Conservation (phyloP, 1,140 invertebrate genomes). For the Trialeurodes vaporariorum region DNA sequence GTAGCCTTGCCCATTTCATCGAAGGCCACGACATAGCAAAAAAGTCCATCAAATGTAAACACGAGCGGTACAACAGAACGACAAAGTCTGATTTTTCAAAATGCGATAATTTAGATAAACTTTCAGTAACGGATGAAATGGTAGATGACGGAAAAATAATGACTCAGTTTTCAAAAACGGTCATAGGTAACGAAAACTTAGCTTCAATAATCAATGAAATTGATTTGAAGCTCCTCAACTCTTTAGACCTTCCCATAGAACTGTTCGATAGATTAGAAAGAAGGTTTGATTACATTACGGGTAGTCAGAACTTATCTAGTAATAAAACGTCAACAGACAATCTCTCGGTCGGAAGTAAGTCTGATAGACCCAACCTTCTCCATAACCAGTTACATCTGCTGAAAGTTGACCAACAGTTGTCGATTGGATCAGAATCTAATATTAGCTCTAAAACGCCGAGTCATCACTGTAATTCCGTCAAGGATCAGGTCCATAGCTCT, state of each 20-base stretch:
- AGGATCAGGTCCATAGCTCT: not conserved
- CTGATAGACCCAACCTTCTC: not conserved
- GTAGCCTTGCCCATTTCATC: slow-evolving; percentile 21
- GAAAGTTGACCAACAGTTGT: not conserved
- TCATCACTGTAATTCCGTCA: not conserved
- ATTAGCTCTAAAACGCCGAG: not conserved
- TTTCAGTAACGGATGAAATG: not conserved
- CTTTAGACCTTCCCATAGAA: not conserved
- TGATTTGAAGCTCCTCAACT: not conserved
- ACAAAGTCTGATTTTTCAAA: not conserved
- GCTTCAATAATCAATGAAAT: not conserved
- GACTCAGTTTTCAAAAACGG: not conserved
- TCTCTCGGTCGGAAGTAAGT: not conserved
- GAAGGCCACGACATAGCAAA: slow-evolving; percentile 54
- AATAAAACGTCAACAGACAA: not conserved
- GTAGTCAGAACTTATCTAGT: not conserved
- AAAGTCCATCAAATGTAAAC: slow-evolving; percentile 42
- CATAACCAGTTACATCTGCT: not conserved
- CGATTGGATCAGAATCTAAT: not conserved
- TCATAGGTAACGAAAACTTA: not conserved
- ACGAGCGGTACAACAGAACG: slow-evolving; percentile 24
- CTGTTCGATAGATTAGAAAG: not conserved
- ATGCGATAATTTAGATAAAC: not conserved
- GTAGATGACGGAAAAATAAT: not conserved
- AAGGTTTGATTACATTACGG: not conserved